Percentiles rank a stretch among this genome's conserved stretches.
phyloP scores from a whole-genome alignment of 2,797 vertebrate genomes.

The Acipenser transmontanus region DNA sequence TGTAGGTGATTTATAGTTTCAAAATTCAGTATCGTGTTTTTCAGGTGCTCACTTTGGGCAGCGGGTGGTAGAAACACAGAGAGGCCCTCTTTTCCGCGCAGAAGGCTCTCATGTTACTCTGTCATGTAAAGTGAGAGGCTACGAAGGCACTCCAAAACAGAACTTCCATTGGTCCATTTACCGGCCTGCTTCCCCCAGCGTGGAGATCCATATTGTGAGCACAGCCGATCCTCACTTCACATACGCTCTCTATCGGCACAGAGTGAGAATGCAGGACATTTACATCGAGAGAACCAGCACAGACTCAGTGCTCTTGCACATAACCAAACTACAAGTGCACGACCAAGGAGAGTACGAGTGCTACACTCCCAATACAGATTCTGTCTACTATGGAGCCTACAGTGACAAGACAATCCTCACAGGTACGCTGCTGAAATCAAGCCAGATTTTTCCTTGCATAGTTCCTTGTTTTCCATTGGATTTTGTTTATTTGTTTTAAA shows the following conservation, averaged over 20 bases:
- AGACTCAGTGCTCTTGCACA: conserved; percentile 49
- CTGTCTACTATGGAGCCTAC: conserved; percentile 1
- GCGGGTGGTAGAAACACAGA: conserved; percentile 37
- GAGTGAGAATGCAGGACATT: conserved; percentile 29
- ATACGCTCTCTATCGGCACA: accelerated
- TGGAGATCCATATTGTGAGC: conserved; percentile 40
- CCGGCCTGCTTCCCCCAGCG: accelerated
- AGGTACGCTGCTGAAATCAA: neutral
- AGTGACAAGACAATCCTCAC: conserved; percentile 1
- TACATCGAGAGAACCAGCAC: conserved; percentile 31
- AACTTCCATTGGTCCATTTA: conserved; percentile 41
- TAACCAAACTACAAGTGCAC: conserved; percentile 26
- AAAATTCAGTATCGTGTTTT: neutral
- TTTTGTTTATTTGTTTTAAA: no score
- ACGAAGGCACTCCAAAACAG: neutral
- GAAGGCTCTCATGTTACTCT: conserved; percentile 44
- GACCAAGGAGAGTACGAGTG: conserved; percentile 59
- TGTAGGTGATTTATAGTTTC: no score
- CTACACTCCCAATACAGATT: conserved; percentile 28
- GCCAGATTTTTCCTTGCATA: no score
- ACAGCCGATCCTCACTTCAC: accelerated
- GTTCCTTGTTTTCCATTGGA: no score
- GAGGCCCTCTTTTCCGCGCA: conserved; percentile 59
- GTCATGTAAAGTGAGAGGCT: conserved; percentile 54
- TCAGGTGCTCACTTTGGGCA: conserved; percentile 46